Evolutionary conservation across 1,140 invertebrate species (phyloP).

Genomic region (Stenopsyche tienmushanensis): DNA sequence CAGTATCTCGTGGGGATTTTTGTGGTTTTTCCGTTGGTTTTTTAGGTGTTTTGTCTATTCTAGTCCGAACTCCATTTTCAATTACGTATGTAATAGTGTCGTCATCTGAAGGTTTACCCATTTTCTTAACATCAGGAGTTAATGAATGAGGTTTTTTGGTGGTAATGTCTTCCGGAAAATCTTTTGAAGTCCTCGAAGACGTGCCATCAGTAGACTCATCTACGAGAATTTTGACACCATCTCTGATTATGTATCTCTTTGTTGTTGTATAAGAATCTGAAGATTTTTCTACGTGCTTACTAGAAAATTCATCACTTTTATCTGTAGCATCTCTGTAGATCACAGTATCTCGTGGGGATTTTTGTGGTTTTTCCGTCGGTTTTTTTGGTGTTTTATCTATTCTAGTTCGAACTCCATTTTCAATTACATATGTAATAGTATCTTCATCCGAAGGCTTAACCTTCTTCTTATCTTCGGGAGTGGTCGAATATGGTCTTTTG

Average conservation of each 20-base stretch:
- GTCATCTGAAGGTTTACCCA: not conserved
- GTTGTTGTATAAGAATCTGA: constrained; percentile 1
- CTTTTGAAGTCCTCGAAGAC: too few relatives aligned
- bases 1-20: not conserved
- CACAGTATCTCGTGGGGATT: not conserved
- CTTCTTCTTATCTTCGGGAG: not conserved
- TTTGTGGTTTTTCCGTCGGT: not conserved
- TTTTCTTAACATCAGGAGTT: not conserved
- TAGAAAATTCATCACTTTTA: not conserved
- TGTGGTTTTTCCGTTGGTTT: constrained; percentile 3
- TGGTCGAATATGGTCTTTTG: not conserved
- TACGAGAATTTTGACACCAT: constrained; percentile 26
- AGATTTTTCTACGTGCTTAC: not conserved
- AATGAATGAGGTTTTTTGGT: not conserved
- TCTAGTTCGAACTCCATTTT: constrained; percentile 12
- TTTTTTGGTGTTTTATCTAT: constrained; percentile 2
- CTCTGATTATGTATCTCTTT: constrained; percentile 29
- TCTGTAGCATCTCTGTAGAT: not conserved
- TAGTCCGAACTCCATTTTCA: constrained; percentile 16
- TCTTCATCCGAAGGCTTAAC: not conserved
- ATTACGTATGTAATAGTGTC: constrained; percentile 17
- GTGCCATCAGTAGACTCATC: constrained; percentile 8
- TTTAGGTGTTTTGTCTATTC: not conserved
- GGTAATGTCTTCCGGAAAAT: not conserved
- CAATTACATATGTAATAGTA: constrained; percentile 15